Evolutionary conservation across 2,888 invertebrate genomes (phyloP).

Genomic region (Saturnia pavonia): DNA sequence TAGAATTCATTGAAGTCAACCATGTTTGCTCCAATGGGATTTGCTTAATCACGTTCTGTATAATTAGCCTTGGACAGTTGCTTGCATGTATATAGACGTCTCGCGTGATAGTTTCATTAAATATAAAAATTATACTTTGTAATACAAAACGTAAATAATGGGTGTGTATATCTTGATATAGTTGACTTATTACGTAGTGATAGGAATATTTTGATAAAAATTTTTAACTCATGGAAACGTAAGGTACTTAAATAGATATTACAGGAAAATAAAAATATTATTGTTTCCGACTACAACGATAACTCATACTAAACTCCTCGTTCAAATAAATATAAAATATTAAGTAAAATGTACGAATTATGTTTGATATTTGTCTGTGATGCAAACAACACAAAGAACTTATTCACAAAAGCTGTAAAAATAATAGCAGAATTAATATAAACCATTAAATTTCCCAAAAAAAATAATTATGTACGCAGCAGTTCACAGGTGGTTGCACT

Average conservation of each 20-base stretch:
- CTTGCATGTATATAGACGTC: neutral
- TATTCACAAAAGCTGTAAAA: too few species aligned
- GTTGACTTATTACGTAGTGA: neutral
- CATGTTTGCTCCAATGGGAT: slow-evolving; percentile 17
- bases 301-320: too few species aligned
- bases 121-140: neutral
- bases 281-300: too few species aligned
- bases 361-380: neutral
- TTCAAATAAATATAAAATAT: too few species aligned
- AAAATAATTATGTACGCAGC: too few species aligned
- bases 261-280: too few species aligned
- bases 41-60: neutral
- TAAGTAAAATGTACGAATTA: neutral
- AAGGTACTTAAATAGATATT: too few species aligned
- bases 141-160: neutral
- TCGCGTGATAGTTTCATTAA: slow-evolving; percentile 3
- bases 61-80: slow-evolving; percentile 6
- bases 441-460: too few species aligned
- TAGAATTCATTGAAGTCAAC: slow-evolving; percentile 31
- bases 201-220: neutral
- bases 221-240: too few species aligned
- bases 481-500: too few species aligned
- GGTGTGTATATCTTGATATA: neutral
- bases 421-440: too few species aligned
- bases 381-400: neutral